Base-by-base conservation (phyloP, 2,113 vertebrate species). In the Glaucidium brasilianum region DNA sequence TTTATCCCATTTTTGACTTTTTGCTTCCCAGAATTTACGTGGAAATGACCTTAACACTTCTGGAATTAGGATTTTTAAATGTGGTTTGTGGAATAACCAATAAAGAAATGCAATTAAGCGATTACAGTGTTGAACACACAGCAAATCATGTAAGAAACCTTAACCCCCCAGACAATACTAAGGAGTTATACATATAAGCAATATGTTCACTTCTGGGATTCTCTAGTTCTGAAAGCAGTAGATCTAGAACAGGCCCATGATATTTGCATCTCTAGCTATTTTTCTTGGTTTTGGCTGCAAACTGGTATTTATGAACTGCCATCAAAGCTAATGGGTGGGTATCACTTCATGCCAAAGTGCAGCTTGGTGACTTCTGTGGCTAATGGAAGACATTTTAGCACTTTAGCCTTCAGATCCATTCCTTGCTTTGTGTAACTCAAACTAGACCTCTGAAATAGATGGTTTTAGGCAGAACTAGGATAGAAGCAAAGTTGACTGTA, bases 41-140 rank as follows among this genome's bases (percentile, higher is more conserved):
- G 47, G 37, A 85, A 92, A 92, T 87, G 27, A 96, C 74, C 53
- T 69, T 87, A 75, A 50, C 9, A 5, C 34, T 95, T 73, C 67
- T 91, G 58, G 71, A 26, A 71, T 55, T 83, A 35, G 52, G 53
- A 79, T 47, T 97, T 91, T 95, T 45, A 90, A 63, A 62, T 83
- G 53, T 85, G 74, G 84, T 50, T 95, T 96, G 62, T 96, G 89
- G 93, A 95, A 79, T 90, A 92, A 92, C 45, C 50, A 85, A 73
- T 69, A 64, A 90, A 91, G 71, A 92, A 82, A 62, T 43, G 50
- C 63, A 96, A 88, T 92, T 94, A 95, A 79, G 41, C 77, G 87
- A 88, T 88, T 95, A 81, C 62, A 87, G 30, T 11, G 35, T 82
- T 81, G 78, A 95, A 87, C 67, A 88, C n/a, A 39, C 63, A 55